A percentile compares a stretch with the other conserved stretches of the same genome.
Evolutionary conservation across 2,888 invertebrate genomes (phyloP).

Genomic region (Slavum lentiscoides): DNA sequence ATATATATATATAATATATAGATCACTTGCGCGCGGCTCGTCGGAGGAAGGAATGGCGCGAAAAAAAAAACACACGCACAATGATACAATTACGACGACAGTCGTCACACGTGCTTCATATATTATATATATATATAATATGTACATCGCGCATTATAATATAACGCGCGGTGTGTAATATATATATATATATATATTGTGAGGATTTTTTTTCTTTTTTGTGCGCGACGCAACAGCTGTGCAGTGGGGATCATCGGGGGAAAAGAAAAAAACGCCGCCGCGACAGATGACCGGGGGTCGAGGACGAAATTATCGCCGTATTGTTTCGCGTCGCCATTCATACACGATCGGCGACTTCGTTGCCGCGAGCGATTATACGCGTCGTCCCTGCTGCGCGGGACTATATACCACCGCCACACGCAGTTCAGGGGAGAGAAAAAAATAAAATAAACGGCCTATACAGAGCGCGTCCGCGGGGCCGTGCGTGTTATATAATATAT

Average conservation of each 20-base stretch:
- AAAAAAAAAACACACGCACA: no score
- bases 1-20: not conserved
- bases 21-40: not conserved
- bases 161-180: not conserved
- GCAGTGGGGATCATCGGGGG: not conserved
- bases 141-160: no score
- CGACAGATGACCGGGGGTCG: slow-evolving; percentile 48
- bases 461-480: not conserved
- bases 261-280: not conserved
- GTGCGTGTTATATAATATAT: no score
- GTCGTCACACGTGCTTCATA: slow-evolving; percentile 37
- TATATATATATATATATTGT: no score
- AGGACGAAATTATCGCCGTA: slow-evolving; percentile 50
- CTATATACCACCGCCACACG: no score
- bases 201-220: no score
- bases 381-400: slow-evolving; percentile 4
- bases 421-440: slow-evolving; percentile 1
- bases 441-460: no score
- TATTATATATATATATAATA: not conserved
- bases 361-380: no score
- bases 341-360: not conserved
- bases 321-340: slow-evolving; percentile 38
- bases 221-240: slow-evolving; percentile 27
- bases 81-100: slow-evolving; percentile 31
- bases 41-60: not conserved